phyloP scores from a whole-genome alignment of 2,113 vertebrate genomes.

The Pardalotus punctatus region DNA sequence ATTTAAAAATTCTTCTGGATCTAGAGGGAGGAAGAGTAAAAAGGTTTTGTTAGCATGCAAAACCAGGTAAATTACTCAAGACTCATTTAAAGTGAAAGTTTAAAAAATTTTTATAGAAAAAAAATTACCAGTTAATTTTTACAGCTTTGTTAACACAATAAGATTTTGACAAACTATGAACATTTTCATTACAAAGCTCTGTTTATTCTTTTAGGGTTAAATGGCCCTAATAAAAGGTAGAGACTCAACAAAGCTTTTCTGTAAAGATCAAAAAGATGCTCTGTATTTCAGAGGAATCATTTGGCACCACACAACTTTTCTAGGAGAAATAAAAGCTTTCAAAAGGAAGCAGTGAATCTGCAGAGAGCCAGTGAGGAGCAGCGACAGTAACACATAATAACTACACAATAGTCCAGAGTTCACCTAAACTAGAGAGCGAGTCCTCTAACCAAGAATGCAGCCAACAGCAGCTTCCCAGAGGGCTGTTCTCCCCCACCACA shows the following conservation, averaged over 20 bases:
- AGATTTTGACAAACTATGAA: neutral
- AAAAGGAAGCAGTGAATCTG: neutral
- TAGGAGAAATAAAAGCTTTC: neutral
- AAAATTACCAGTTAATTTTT: neutral
- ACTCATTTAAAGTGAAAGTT: neutral
- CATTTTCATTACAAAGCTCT: neutral
- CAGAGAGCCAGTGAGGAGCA: neutral
- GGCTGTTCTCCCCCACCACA: neutral
- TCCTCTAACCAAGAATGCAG: neutral
- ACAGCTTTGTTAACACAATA: neutral
- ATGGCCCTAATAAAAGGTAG: neutral
- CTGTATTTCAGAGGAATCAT: neutral
- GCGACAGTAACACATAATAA: neutral
- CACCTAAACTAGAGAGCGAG: neutral
- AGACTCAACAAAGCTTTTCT: neutral
- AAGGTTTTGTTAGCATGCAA: neutral
- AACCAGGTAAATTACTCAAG: neutral
- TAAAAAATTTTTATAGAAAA: neutral
- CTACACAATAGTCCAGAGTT: neutral
- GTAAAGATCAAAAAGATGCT: neutral
- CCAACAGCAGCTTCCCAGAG: neutral
- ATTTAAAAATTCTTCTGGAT: slow-evolving; percentile 98
- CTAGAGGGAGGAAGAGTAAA: slow-evolving; percentile 59
- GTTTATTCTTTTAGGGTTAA: neutral
- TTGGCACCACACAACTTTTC: neutral